Percentiles rank a stretch among this genome's conserved stretches.
Conservation (phyloP, 2,797 vertebrate species). For the Megalops cyprinoides region DNA sequence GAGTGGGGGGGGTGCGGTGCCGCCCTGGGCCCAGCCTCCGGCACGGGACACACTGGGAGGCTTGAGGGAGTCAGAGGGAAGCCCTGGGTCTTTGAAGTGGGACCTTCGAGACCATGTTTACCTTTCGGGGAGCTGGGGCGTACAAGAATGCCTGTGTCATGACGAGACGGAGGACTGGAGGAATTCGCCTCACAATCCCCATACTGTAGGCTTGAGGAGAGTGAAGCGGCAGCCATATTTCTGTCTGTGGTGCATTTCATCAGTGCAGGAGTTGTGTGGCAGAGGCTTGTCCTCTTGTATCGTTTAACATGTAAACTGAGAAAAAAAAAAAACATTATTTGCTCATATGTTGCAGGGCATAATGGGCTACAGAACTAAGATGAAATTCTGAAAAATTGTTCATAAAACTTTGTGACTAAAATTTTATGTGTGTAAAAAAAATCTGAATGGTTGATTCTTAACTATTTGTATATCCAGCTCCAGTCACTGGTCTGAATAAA, state of each 20-base stretch:
- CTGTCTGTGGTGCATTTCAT: constrained; percentile 3
- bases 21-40: constrained; percentile 43
- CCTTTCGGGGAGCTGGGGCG: constrained; percentile 53
- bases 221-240: constrained; percentile 61
- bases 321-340: neutral
- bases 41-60: constrained; percentile 57
- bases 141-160: constrained; percentile 74
- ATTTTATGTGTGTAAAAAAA: neutral
- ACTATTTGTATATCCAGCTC: no score
- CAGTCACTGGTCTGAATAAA: no score
- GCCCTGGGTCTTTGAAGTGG: constrained; percentile 78
- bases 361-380: neutral
- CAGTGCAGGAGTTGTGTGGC: neutral
- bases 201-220: constrained; percentile 68
- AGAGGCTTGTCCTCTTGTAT: neutral
- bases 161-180: constrained; percentile 60
- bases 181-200: constrained; percentile 75
- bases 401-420: neutral
- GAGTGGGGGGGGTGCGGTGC: constrained; percentile 53
- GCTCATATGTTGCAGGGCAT: neutral
- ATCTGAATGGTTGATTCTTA: neutral
- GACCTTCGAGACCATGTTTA: constrained; percentile 73
- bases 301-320: neutral
- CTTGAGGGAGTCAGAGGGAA: constrained; percentile 68
- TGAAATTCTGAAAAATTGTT: neutral